Percentiles rank a stretch among this genome's conserved stretches.
Conservation (phyloP, 2,797 vertebrate species). For the Microctenopoma stevenorrisi region DNA sequence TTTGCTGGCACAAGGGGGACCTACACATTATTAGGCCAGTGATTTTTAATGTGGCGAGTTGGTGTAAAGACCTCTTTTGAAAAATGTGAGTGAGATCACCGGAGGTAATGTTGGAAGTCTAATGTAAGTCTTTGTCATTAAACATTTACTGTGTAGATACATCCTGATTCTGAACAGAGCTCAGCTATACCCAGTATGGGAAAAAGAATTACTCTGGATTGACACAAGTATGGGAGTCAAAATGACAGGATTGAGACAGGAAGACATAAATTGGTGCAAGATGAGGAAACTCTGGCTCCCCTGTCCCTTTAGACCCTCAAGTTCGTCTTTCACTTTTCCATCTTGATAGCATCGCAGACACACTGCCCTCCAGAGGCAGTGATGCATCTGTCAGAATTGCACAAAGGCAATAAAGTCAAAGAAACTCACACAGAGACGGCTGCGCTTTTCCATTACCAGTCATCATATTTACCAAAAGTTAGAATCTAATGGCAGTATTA, state of each 20-base stretch:
- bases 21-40: too few species aligned
- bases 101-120: too few species aligned
- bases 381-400: slow-evolving; percentile 52
- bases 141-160: not conserved
- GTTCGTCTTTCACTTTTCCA: slow-evolving; percentile 49
- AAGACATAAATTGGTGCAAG: slow-evolving; percentile 27
- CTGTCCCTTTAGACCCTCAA: slow-evolving; percentile 40
- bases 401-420: slow-evolving; percentile 41
- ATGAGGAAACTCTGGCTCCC: slow-evolving; percentile 13
- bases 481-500: slow-evolving; percentile 17
- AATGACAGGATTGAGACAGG: slow-evolving; percentile 32
- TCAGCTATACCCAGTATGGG: not conserved
- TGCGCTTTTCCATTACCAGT: slow-evolving; percentile 9
- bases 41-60: too few species aligned
- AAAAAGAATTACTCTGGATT: slow-evolving; percentile 14
- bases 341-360: slow-evolving; percentile 51
- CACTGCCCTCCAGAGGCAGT: slow-evolving; percentile 49
- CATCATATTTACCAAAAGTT: slow-evolving; percentile 10
- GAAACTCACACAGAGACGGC: slow-evolving; percentile 22
- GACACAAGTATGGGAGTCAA: slow-evolving; percentile 27
- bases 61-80: too few species aligned
- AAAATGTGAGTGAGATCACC: not conserved
- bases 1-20: too few species aligned
- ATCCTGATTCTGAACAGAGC: slow-evolving; percentile 4
- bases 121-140: too few species aligned